These are phyloP conservation scores for Andrena minutula DNA, from an alignment of 2,888 invertebrate genomes.

Conservation along the genomic window DNA sequence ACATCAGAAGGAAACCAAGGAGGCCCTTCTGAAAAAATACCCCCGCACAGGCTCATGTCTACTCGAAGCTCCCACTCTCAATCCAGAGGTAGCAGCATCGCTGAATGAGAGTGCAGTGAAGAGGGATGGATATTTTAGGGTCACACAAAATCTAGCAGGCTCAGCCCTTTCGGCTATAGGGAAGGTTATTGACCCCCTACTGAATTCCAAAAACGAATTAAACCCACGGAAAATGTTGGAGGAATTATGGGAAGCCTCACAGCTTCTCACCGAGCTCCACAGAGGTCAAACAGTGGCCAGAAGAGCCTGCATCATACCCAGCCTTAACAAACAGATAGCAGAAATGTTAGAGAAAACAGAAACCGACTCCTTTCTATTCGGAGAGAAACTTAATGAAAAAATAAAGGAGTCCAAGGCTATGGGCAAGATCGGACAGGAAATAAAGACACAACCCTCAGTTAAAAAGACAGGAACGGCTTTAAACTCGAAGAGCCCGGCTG, in stretches of 20 bases:
- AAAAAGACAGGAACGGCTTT: neutral
- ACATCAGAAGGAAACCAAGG: neutral
- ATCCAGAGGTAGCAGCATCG: neutral
- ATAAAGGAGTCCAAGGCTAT: neutral
- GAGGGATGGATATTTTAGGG: neutral
- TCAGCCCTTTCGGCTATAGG: neutral
- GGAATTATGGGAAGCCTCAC: conserved; percentile 6
- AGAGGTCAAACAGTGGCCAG: neutral
- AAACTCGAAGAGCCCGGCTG: neutral
- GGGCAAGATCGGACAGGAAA: neutral
- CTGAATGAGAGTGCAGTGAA: neutral
- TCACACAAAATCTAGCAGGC: neutral
- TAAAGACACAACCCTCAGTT: neutral
- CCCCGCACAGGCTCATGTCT: neutral
- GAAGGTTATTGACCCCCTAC: neutral
- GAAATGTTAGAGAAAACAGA: neutral
- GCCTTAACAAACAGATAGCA: neutral
- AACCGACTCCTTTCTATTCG: neutral
- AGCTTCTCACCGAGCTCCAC: neutral
- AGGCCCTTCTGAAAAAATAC: neutral
- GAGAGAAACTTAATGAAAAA: neutral
- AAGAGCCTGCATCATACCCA: neutral
- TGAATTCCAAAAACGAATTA: neutral
- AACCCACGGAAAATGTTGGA: neutral
- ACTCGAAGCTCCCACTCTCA: neutral